A percentile compares a stretch with the other conserved stretches of the same genome.
Evolutionary conservation across 2,888 invertebrate genomes (phyloP).

Genomic region (Habrosyne pyritoides): DNA sequence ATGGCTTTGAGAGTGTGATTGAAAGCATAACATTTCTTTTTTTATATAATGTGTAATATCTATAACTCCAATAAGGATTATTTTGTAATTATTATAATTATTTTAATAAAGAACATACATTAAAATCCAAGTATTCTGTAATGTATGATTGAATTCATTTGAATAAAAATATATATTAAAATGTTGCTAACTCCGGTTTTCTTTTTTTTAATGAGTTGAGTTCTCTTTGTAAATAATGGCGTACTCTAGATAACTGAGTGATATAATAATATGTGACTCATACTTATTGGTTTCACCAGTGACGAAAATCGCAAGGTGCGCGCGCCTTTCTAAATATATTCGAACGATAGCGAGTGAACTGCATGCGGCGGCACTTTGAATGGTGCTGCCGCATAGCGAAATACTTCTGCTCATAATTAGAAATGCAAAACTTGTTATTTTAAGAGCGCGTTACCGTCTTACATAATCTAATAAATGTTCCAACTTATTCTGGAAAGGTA

Average conservation of each 20-base stretch:
- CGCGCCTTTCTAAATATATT: slow-evolving; percentile 16
- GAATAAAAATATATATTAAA: slow-evolving; percentile 85
- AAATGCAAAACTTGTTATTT: neutral
- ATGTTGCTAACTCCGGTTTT: slow-evolving; percentile 80
- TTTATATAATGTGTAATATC: slow-evolving; percentile 68
- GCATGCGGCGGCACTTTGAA: neutral
- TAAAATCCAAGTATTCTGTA: slow-evolving; percentile 79
- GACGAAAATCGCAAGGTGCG: slow-evolving; percentile 7
- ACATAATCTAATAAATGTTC: neutral
- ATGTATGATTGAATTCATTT: slow-evolving; percentile 83
- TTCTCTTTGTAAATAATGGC: neutral
- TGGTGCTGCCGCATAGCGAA: neutral
- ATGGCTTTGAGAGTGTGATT: slow-evolving; percentile 68
- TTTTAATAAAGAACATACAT: slow-evolving; percentile 79
- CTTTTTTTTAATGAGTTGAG: slow-evolving; percentile 44
- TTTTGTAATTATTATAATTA: slow-evolving; percentile 82
- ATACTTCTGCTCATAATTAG: too few relatives aligned
- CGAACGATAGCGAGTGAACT: neutral
- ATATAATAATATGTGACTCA: neutral
- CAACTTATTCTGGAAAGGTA: too few relatives aligned
- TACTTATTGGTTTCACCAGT: neutral
- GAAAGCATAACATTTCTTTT: slow-evolving; percentile 43
- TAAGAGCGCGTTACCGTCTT: neutral
- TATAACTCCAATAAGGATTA: slow-evolving; percentile 77
- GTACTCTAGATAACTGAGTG: neutral